Conservation (phyloP, 2,113 vertebrate genomes). For the Hippocampus zosterae region DNA sequence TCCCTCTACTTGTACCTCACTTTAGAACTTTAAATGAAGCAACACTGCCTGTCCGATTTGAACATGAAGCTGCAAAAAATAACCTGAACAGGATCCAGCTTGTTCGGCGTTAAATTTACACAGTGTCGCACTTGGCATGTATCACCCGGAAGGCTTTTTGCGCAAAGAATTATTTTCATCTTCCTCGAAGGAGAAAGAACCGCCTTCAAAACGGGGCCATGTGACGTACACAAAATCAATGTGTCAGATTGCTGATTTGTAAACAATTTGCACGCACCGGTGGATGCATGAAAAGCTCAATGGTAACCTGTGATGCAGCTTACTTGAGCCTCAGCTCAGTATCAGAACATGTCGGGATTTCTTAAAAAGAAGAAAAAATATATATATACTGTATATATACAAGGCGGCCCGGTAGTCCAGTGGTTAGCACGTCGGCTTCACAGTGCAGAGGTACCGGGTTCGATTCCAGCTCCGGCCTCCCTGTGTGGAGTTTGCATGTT, state of each 20-base stretch:
- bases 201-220: not conserved
- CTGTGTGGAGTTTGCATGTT: too few relatives aligned
- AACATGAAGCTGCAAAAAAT: slow-evolving; percentile 24
- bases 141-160: not conserved
- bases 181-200: not conserved
- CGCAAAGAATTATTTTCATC: not conserved
- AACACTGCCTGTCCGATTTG: slow-evolving; percentile 8
- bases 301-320: not conserved
- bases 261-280: not conserved
- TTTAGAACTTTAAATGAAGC: slow-evolving; percentile 25
- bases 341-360: too few relatives aligned
- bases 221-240: not conserved
- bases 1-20: slow-evolving; percentile 11
- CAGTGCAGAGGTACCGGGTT: too few relatives aligned
- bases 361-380: too few relatives aligned
- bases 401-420: too few relatives aligned
- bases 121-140: not conserved
- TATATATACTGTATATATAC: too few relatives aligned
- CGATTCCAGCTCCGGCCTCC: too few relatives aligned
- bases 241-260: not conserved
- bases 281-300: not conserved
- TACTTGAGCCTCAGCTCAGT: too few relatives aligned
- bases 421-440: too few relatives aligned
- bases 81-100: not conserved
- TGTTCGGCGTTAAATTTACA: not conserved